phyloP scores from a whole-genome alignment of 2,797 vertebrate genomes.

The Periparus ater region DNA sequence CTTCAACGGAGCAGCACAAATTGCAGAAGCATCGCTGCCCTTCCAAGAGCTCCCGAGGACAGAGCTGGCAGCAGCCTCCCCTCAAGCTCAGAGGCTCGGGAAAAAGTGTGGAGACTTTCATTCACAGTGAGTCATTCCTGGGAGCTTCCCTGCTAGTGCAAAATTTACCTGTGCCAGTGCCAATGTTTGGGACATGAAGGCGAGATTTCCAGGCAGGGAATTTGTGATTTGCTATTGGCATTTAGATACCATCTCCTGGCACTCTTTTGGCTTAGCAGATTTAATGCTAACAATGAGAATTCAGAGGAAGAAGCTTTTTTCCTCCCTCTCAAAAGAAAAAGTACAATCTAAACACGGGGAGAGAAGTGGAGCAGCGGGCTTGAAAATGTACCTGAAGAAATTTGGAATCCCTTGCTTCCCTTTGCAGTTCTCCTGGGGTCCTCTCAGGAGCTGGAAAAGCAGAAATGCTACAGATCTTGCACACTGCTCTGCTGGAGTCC shows the following conservation, averaged over 20 bases:
- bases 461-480: background rate
- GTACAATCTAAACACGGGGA: background rate
- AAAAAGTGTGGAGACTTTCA: background rate
- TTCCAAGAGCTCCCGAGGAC: background rate
- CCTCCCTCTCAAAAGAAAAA: background rate
- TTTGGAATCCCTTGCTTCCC: background rate
- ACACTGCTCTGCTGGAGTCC: constrained; percentile 1
- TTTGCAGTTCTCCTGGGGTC: background rate
- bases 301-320: background rate
- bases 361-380: background rate
- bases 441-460: background rate
- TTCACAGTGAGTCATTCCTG: background rate
- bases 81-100: background rate
- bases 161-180: background rate
- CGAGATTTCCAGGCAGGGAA: background rate
- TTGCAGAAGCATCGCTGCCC: background rate
- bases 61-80: background rate
- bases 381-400: background rate
- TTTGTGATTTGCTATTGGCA: background rate
- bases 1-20: background rate
- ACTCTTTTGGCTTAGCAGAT: background rate
- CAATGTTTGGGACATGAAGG: background rate
- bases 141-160: background rate
- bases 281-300: background rate
- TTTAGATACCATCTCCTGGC: background rate